Base-by-base conservation (phyloP, 2,113 vertebrate genomes). In the Rattus norvegicus region DNA sequence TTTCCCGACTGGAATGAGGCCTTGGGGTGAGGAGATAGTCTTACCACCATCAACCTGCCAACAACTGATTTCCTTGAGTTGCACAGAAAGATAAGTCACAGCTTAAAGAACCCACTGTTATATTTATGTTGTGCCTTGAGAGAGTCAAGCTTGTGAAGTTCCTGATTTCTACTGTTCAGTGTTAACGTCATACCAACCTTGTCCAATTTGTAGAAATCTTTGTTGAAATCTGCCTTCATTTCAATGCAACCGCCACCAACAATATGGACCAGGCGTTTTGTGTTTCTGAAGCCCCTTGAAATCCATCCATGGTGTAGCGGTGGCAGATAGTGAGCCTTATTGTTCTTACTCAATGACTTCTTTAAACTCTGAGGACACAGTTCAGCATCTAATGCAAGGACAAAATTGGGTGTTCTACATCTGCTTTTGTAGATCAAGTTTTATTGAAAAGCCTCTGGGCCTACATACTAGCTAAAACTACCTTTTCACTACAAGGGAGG, bases 1-100 rank as follows among this genome's bases (percentile, higher is more conserved):
- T 77, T 97, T 95, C 87, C 93, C 91, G 95, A 79, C 96, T 19
- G 24, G 86, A 88, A 89, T 43, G 91, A 97, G 12, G 83, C 75
- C 76, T 67, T 33, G 63, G 83, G 89, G 47, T 17, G 72, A 93
- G 95, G 96, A 84, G 73, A 92, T 94, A 94, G 39, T 88, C 77
- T 96, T 93, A 76, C 59, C 1, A 0, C 28, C 3, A 9, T 76
- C 73, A 19, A 3, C 95, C 86, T 96, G 92, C 95, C 81, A 95
- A 97, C 93, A 87, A 84, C n/a, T 52, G 72, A 84, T 92, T 90
- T 88, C 52, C n/a, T 92, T 91, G 77, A 92, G 63, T 89, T 90
- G 24, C 69, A 28, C 2, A 7, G 89, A 94, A 56, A 94, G 49
- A 95, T 33, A 92, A 93, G 75, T 79, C 69, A 88, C 9, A 0